Evolutionary conservation across 2,113 vertebrate species (phyloP).

Genomic region (Notechis scutatus): DNA sequence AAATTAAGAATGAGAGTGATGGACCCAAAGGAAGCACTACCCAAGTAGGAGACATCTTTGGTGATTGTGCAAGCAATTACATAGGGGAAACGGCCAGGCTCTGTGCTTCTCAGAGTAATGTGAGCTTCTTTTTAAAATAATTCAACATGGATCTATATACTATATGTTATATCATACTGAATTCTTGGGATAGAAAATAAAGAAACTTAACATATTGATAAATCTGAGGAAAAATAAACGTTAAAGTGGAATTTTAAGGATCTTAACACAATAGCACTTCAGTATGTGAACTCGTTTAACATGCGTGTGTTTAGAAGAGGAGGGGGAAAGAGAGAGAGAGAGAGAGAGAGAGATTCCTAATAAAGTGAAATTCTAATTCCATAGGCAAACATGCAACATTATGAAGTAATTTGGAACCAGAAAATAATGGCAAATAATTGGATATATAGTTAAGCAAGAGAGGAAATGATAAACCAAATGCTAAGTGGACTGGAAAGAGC

Average conservation of each 20-base stretch:
- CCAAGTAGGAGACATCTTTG: no score
- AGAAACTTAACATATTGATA: background rate
- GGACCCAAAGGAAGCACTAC: no score
- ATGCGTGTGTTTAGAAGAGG: background rate
- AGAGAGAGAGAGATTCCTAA: background rate
- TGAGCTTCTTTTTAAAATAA: background rate
- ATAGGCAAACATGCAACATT: background rate
- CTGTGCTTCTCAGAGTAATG: no score
- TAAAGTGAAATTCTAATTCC: background rate
- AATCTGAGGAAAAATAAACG: background rate
- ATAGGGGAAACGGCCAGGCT: no score
- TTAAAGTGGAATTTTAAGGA: background rate
- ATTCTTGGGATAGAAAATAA: background rate
- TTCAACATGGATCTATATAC: background rate
- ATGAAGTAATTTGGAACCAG: background rate
- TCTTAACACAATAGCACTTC: background rate
- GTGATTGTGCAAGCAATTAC: no score
- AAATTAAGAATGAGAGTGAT: no score
- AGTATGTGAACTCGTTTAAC: no score
- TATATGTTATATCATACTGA: background rate
- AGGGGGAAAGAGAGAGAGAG: no score
- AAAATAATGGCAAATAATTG: background rate
- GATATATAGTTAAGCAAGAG: background rate
- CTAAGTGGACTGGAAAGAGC: background rate
- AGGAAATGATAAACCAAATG: background rate